phyloP scores from a whole-genome alignment of 2,113 vertebrate species.

The Vombatus ursinus region DNA sequence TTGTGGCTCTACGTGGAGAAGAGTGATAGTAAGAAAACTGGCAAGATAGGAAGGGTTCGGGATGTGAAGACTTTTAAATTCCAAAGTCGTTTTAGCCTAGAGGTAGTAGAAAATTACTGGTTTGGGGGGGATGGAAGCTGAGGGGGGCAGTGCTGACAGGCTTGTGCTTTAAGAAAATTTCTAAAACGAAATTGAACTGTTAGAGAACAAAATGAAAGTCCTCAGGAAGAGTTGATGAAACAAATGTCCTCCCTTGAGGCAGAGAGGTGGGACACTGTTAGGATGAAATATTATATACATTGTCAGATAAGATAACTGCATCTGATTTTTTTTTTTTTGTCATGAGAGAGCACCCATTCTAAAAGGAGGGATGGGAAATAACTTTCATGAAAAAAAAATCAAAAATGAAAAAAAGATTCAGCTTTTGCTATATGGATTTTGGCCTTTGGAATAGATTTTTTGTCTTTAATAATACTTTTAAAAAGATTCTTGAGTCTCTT shows the following conservation, averaged over 20 bases:
- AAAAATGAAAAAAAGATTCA: not conserved
- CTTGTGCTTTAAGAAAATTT: not conserved
- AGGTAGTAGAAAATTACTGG: not conserved
- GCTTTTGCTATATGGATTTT: not conserved
- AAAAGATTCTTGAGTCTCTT: not conserved
- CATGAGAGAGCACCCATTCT: not conserved
- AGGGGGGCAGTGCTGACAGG: not conserved
- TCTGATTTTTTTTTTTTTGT: not conserved
- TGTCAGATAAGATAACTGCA: not conserved
- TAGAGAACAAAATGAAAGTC: not conserved
- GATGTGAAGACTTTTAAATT: not conserved
- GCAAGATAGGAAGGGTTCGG: not conserved
- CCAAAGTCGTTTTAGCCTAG: not conserved
- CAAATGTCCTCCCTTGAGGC: not conserved
- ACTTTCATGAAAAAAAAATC: not conserved
- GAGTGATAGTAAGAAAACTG: no score
- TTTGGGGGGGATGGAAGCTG: not conserved
- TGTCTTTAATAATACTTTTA: not conserved
- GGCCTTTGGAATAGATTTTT: not conserved
- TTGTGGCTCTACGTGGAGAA: no score
- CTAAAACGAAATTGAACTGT: not conserved
- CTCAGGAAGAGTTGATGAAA: not conserved
- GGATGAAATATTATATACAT: not conserved
- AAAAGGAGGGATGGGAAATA: not conserved
- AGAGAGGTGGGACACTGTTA: not conserved